Conservation (phyloP, 2,888 invertebrate genomes). For the Hydropsyche betteni region DNA sequence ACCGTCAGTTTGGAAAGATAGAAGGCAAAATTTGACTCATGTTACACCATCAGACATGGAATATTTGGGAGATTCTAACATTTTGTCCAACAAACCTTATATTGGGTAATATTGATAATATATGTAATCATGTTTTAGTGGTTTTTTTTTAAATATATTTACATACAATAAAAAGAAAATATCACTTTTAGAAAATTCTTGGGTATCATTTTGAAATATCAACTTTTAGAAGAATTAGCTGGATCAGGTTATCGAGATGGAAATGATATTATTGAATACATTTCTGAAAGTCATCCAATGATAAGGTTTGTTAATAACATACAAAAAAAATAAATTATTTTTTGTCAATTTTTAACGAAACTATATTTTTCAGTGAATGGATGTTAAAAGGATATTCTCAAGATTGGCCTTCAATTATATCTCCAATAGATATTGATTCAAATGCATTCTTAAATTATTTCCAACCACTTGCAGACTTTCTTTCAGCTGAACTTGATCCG, state of each 20-base stretch:
- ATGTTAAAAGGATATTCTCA: conserved; percentile 63
- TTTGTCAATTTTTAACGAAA: conserved; percentile 12
- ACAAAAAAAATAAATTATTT: neutral
- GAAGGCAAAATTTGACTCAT: conserved; percentile 62
- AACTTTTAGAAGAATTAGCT: conserved; percentile 65
- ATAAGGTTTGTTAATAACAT: conserved; percentile 12
- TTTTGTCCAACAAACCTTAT: conserved; percentile 66
- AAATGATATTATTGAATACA: conserved; percentile 59
- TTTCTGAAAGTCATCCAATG: conserved; percentile 8
- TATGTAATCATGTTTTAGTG: conserved; percentile 39
- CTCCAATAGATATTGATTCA: conserved; percentile 64
- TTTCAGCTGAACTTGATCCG: conserved; percentile 60
- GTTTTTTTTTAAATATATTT: conserved; percentile 5
- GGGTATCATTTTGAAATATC: conserved; percentile 67
- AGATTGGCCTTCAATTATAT: conserved; percentile 63
- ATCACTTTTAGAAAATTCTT: conserved; percentile 65
- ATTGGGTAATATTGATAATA: conserved; percentile 60
- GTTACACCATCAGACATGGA: conserved; percentile 63
- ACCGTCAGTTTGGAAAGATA: conserved; percentile 63
- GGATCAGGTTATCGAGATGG: conserved; percentile 63
- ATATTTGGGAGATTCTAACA: conserved; percentile 64
- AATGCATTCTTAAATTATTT: conserved; percentile 67
- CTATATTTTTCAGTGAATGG: conserved; percentile 57
- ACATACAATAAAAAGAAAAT: neutral
- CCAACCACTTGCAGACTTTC: conserved; percentile 65